Base-by-base conservation (phyloP, 1,140 invertebrate species). In the Megalonaias nervosa region DNA sequence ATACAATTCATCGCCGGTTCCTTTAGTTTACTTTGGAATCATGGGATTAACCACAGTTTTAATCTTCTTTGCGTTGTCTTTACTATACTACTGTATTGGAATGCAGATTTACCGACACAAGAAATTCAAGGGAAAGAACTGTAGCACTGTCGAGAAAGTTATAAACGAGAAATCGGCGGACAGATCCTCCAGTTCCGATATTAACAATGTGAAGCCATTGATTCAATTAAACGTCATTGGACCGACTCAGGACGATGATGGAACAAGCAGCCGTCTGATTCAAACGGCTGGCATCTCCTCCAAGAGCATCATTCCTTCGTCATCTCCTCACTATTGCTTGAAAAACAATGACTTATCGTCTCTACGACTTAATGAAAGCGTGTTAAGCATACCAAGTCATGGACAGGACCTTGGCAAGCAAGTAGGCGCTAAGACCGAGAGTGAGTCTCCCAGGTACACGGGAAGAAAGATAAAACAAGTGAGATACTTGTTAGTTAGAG, bases 51-150 rank as follows among this genome's bases (percentile, higher is more conserved):
- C 55, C 26, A 77, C 75, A 3, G 60, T 72, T 19, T 21, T 77
- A 11, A 72, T 77, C 12, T 77, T 77, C 55, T 66, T 64, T 9
- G 61, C 70, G 0, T 59, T 77, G 56, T 67, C 69, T 31, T 55
- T 77, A 13, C 38, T 77, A 17, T 77, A 77, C 55, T 77, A 77
- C 57, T 77, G 72, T 19, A 64, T 77, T 66, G 75, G 75, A 31
- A 38, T 77, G 57, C 64, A 72, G 56, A 59, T 77, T 16, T 77
- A 68, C 57, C 67, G 21, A 16, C 75, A 77, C 56, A 16, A 61
- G 62, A 66, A 67, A 56, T 59, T 72, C 16, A 71, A 71, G 38
- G 16, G 59, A 13, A 59, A 74, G 57, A 26, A 57, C 5, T 58
- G 59, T 60, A 16, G n/a, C 17, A 21, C 59, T 59, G n/a, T 74